Evolutionary conservation across 2,888 invertebrate species (phyloP), one percentile per base, ranked within the genome.

Genomic region (Itoplectis maculator): DNA sequence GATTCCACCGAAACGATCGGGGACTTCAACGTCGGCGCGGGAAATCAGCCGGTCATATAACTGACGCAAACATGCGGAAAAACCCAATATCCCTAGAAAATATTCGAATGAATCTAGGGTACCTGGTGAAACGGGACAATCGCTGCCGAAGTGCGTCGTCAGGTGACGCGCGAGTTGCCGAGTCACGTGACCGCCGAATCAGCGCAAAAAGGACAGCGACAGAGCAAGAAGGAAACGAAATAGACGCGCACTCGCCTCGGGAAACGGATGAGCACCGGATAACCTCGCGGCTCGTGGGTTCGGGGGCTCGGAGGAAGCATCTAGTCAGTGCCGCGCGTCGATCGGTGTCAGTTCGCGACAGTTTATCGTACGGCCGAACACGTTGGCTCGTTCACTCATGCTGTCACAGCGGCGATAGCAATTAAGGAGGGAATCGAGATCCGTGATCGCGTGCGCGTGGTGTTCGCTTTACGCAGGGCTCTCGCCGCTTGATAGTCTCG

Each of bases 381-480:
- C 56, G 42, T 11, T 7, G 20, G 37, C 18, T 29, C 29, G 37
- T 69, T 37, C n/a, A 69, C 54, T 40, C n/a, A 29, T 29, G 29
- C 45, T 45, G 45, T 59, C 70, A 45, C 15, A 15, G 15, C 11
- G 45, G 18, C 29, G 18, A 29, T 45, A 59, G 8, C 42, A n/a
- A 15, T 70, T 56, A 56, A 20, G 2, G 23, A 59, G n/a, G n/a
- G n/a, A 59, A 56, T 29, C 9, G 35, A 4, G 18, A 66, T 66
- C 73, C 37, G 65, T 61, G 73, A 59, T 73, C 66, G 79, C 47
- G n/a, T n/a, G n/a, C n/a, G 73, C 61, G 61, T 37, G 61, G n/a
- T 37, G 61, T 56, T 1, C 15, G 29, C 37, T 40, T 35, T 15
- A n/a, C 35, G 59, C 59, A 37, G 61, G 18, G 61, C 37, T 37